A percentile compares a stretch with the other conserved stretches of the same genome.
These are phyloP conservation scores for Tapirus terrestris DNA, from an alignment of 2,113 vertebrate genomes.

Conservation along the genomic window DNA sequence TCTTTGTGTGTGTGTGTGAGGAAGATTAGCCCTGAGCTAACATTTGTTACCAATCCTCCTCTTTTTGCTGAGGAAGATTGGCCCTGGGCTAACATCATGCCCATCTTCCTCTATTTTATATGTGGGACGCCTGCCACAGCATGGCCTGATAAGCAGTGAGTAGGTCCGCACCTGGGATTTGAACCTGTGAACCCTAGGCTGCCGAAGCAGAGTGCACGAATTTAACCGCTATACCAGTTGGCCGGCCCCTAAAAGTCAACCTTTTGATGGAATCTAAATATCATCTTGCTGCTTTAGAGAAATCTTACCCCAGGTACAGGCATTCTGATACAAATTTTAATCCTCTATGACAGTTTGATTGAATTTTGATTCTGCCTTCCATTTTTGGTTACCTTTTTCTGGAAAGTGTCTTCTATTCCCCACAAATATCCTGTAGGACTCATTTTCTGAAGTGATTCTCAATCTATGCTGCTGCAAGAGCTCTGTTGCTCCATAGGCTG, in stretches of 20 bases:
- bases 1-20: no score
- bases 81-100: no score
- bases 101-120: no score
- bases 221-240: no score
- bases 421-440: background rate
- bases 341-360: background rate
- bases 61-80: no score
- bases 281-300: background rate
- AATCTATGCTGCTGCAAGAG: background rate
- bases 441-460: background rate
- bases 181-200: no score
- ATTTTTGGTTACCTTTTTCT: background rate
- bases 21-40: no score
- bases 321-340: background rate
- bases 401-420: background rate
- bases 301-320: background rate
- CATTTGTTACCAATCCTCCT: no score
- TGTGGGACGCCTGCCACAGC: no score
- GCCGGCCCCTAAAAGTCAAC: background rate
- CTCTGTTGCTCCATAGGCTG: background rate
- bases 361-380: background rate
- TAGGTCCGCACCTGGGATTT: no score
- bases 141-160: no score
- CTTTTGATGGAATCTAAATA: background rate
- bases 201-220: no score